Percentiles rank a stretch among this genome's conserved stretches.
Evolutionary conservation across 1,140 invertebrate genomes (phyloP).

Genomic region (Cotesia chilonis): DNA sequence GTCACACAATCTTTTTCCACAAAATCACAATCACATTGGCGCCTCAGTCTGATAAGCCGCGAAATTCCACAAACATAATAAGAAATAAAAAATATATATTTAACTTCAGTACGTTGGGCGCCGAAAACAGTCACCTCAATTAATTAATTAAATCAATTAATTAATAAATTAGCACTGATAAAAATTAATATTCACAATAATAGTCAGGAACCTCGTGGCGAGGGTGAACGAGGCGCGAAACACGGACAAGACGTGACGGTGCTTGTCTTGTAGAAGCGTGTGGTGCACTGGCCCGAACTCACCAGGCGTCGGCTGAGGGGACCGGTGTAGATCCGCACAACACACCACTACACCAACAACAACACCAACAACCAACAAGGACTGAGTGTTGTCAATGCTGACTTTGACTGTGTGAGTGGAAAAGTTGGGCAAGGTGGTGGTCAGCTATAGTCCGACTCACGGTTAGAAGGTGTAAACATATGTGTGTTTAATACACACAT

Average conservation of each 20-base stretch:
- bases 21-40: too few relatives aligned
- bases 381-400: slow-evolving; percentile 3
- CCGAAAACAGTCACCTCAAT: too few relatives aligned
- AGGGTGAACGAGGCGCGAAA: neutral
- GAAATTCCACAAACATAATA: neutral
- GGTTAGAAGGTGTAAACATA: too few relatives aligned
- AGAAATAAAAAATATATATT: too few relatives aligned
- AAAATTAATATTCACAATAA: slow-evolving; percentile 8
- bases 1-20: too few relatives aligned
- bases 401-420: neutral
- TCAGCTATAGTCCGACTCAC: neutral
- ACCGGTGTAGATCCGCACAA: slow-evolving; percentile 49
- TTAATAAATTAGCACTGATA: neutral
- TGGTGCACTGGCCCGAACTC: slow-evolving; percentile 54
- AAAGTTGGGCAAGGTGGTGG: too few relatives aligned
- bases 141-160: too few relatives aligned
- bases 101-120: too few relatives aligned
- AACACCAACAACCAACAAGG: slow-evolving; percentile 1
- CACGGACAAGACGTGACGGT: slow-evolving; percentile 45
- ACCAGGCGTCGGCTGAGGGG: slow-evolving; percentile 48
- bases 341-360: slow-evolving; percentile 28
- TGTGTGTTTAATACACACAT: too few relatives aligned
- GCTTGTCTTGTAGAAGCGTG: slow-evolving; percentile 58
- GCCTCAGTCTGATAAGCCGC: neutral
- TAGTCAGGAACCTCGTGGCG: neutral